Evolutionary conservation across 64 coral and sea anemone genomes (phyloP).

Genomic region (Trachythela sp.): DNA sequence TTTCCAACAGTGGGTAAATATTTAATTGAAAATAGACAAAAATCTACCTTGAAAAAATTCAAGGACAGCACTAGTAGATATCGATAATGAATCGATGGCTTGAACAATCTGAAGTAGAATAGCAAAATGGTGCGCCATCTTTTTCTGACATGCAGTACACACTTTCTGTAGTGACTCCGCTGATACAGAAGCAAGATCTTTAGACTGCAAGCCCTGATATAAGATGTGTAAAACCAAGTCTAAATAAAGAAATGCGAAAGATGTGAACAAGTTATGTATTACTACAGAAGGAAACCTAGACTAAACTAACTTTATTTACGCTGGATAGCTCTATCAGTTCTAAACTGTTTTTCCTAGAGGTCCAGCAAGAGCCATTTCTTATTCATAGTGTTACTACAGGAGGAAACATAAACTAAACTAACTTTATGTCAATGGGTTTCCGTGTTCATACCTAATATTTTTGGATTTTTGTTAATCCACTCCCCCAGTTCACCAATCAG

Average conservation of each 20-base stretch:
- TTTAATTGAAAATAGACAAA: not conserved
- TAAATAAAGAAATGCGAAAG: not conserved
- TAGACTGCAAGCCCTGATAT: not conserved
- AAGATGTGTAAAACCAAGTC: not conserved
- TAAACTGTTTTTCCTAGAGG: too few relatives aligned
- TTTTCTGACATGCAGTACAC: not conserved
- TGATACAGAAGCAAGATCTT: not conserved
- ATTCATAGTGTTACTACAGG: too few relatives aligned
- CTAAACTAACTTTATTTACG: too few relatives aligned
- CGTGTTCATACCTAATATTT: not conserved
- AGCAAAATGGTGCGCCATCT: not conserved
- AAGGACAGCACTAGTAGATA: not conserved
- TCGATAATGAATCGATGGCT: constrained; percentile 4
- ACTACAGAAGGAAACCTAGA: too few relatives aligned
- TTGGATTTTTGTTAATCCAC: not conserved
- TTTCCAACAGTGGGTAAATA: not conserved
- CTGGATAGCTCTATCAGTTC: too few relatives aligned
- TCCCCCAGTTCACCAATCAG: not conserved
- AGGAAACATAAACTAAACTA: not conserved
- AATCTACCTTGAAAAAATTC: constrained; percentile 14
- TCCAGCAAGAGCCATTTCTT: too few relatives aligned
- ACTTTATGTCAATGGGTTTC: not conserved
- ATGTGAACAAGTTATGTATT: not conserved
- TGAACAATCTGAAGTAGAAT: not conserved
- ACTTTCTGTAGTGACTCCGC: not conserved